Evolutionary conservation across 2,797 vertebrate genomes (phyloP).

Genomic region (Salarias fasciatus): DNA sequence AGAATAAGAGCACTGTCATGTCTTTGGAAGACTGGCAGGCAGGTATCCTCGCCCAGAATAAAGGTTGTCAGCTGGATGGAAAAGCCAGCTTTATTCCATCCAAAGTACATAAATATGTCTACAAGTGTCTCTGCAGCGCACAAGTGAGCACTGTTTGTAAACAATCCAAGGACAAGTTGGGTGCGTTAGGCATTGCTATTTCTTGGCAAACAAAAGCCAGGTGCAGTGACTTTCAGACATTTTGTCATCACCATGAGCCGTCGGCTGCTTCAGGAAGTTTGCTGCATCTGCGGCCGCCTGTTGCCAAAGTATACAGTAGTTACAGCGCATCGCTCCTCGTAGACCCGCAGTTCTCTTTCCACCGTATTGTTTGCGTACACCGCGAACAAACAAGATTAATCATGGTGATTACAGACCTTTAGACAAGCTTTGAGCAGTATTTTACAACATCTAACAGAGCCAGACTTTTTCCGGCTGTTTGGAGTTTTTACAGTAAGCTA

Average conservation of each 20-base stretch:
- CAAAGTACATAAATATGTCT: neutral
- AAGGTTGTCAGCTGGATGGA: neutral
- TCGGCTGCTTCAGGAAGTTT: neutral
- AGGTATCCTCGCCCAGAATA: conserved; percentile 2
- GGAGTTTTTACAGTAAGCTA: neutral
- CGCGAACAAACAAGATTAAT: conserved; percentile 1
- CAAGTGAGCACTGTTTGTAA: neutral
- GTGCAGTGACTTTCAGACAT: neutral
- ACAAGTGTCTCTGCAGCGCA: conserved; percentile 3
- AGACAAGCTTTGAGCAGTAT: neutral
- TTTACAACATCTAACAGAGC: neutral
- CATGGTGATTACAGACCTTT: neutral
- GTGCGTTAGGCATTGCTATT: neutral
- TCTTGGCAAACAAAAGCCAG: neutral
- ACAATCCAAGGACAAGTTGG: neutral
- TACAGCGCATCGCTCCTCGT: neutral
- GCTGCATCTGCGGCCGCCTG: conserved; percentile 13
- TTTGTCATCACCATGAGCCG: neutral
- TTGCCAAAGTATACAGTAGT: neutral
- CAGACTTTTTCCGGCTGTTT: neutral
- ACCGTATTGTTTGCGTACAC: neutral
- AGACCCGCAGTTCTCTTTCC: neutral
- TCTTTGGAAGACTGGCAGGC: neutral
- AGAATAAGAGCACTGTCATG: neutral
- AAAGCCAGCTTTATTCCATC: neutral